Conservation (phyloP, 2,797 vertebrate genomes). For the Acanthornis magna region DNA sequence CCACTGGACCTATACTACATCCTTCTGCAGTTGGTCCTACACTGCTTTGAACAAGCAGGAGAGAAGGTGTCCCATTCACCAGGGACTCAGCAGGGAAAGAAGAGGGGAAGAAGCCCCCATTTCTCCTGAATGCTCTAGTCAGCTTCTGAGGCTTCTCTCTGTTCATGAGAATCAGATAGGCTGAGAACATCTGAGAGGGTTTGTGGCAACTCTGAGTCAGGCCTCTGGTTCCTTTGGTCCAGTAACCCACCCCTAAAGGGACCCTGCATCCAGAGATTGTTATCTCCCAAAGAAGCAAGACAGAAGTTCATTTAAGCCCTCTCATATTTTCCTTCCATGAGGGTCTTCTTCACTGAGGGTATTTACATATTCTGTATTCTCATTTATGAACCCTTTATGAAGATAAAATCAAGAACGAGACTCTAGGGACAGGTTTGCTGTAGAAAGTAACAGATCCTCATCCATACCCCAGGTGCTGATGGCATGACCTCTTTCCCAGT, state of each 20-base stretch:
- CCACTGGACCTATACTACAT: rapidly evolving
- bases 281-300: neutral
- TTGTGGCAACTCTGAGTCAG: neutral
- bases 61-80: neutral
- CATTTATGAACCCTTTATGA: neutral
- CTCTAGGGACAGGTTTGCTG: neutral
- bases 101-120: neutral
- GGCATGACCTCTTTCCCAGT: neutral
- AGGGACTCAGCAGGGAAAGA: neutral
- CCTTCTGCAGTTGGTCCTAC: neutral
- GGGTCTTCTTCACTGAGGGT: neutral
- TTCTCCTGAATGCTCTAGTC: neutral
- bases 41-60: neutral
- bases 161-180: neutral
- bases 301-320: neutral
- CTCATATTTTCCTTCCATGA: neutral
- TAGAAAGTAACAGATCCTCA: neutral
- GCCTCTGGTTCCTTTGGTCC: neutral
- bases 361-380: neutral
- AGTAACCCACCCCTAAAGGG: neutral
- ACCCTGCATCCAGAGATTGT: neutral
- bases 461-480: neutral
- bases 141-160: neutral
- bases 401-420: neutral
- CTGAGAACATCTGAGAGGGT: neutral